Evolutionary conservation across 2,888 invertebrate species (phyloP).

Genomic region (Cacoxenus indagator): DNA sequence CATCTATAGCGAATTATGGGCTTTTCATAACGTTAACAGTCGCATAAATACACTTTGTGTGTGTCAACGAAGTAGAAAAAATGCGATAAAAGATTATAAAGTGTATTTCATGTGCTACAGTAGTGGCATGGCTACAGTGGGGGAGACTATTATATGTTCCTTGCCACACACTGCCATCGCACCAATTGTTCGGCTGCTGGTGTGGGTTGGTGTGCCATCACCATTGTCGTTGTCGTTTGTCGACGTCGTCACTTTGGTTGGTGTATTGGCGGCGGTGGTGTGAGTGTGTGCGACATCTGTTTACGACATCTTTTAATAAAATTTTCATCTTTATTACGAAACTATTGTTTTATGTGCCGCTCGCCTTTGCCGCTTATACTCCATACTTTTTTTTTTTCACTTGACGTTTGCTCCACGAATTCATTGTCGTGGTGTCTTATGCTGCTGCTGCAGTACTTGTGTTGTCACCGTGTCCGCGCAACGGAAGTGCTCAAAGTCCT

Average conservation of each 20-base stretch:
- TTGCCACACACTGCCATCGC: constrained; percentile 24
- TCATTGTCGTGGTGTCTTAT: background rate
- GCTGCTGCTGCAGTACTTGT: background rate
- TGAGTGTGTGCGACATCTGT: constrained; percentile 69
- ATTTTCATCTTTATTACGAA: constrained; percentile 72
- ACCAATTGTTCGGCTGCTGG: constrained; percentile 1
- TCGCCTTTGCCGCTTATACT: constrained; percentile 27
- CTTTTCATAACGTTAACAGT: constrained; percentile 65
- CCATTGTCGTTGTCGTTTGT: constrained; percentile 16
- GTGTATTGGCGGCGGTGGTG: constrained; percentile 36
- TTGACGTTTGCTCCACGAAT: constrained; percentile 24
- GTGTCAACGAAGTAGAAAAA: constrained; percentile 70
- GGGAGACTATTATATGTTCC: constrained; percentile 19
- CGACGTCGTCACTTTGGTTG: too few relatives aligned
- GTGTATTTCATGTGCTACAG: constrained; percentile 56
- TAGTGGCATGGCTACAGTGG: constrained; percentile 18
- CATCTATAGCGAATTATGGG: constrained; percentile 59
- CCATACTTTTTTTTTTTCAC: constrained; percentile 11
- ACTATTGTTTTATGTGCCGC: constrained; percentile 69
- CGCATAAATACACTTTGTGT: constrained; percentile 66
- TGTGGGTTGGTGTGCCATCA: constrained; percentile 11
- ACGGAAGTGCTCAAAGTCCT: constrained; percentile 42
- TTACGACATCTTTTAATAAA: constrained; percentile 72
- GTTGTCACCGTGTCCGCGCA: constrained; percentile 42
- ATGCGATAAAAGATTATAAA: constrained; percentile 72